phyloP scores from a whole-genome alignment of 2,888 invertebrate genomes.

The Laothoe populi region DNA sequence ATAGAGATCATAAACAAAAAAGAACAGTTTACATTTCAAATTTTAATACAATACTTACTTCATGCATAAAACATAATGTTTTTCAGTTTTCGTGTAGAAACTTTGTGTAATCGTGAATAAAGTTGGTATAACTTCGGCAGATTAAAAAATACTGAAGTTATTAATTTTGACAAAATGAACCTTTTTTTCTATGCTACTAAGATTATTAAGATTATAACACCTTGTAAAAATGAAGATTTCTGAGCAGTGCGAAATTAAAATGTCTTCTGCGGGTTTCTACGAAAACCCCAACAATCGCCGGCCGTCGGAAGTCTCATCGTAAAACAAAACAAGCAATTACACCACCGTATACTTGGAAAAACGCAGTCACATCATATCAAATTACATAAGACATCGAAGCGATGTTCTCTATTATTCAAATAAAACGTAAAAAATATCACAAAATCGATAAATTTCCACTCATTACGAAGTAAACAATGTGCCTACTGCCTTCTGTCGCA shows the following conservation, averaged over 20 bases:
- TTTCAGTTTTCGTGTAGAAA: background rate
- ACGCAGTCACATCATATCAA: constrained; percentile 34
- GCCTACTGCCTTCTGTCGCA: constrained; percentile 31
- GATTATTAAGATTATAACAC: too few species aligned
- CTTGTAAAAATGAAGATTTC: background rate
- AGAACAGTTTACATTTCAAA: background rate
- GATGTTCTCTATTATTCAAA: constrained; percentile 26
- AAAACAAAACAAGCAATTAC: background rate
- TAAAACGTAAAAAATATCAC: constrained; percentile 30
- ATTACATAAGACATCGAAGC: constrained; percentile 42
- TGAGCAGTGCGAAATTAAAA: background rate
- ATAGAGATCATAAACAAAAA: background rate
- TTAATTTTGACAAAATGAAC: too few species aligned
- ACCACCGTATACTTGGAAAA: constrained; percentile 28
- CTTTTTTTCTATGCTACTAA: too few species aligned
- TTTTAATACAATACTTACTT: background rate
- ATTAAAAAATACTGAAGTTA: too few species aligned
- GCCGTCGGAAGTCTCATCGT: background rate
- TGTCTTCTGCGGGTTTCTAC: constrained; percentile 10
- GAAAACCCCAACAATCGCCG: constrained; percentile 17
- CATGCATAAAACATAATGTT: background rate
- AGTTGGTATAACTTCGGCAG: too few species aligned
- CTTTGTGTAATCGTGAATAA: too few species aligned
- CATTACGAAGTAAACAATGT: constrained; percentile 47
- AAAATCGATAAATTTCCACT: constrained; percentile 45